Base-by-base conservation (phyloP, 2,797 vertebrate species). In the Melanotaenia trifasciata region DNA sequence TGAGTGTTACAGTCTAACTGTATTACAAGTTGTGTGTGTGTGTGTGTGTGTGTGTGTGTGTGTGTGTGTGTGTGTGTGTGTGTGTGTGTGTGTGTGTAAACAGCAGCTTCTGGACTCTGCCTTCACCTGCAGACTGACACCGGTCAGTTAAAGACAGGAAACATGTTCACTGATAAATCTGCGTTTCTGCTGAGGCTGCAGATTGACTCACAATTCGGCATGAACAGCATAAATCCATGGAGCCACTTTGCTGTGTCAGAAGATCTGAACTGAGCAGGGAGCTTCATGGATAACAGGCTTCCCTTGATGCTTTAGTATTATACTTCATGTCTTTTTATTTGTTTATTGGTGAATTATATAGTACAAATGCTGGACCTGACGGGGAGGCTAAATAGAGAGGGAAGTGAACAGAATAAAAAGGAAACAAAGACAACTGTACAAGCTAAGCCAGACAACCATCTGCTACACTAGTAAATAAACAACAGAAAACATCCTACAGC, bases 1-100 rank as follows among this genome's bases (percentile, higher is more conserved):
- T 74, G 82, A 79, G 72, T 59, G 43, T 67, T 74, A 78, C 72
- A 75, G 14, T 60, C 53, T 59, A 65, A 70, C 67, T 58, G 67
- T 65, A 64, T 61, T 54, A 60, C 50, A 64, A 51, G 20, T 22
- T 33, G 26, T 35, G 58, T 14, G 69, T 53, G 16, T 35, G 58
- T 12, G 70, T 54, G 18, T 45, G 26, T 33, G 26, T 35, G 58
- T 70, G 64, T 56, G 2, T 64, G 67, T 57, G 35, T 28, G n/a
- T n/a, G n/a, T n/a, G n/a, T n/a, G n/a, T n/a, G n/a, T n/a, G n/a
- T n/a, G n/a, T n/a, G n/a, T n/a, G n/a, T n/a, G n/a, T n/a, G n/a
- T n/a, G n/a, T n/a, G n/a, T n/a, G n/a, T n/a, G 26, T 26, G 26
- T 26, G 26, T 26, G 26, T 26, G 26, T 26, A 26, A 43, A 47